Evolutionary conservation across 2,797 vertebrate species (phyloP).

Genomic region (Calcarius lapponicus): DNA sequence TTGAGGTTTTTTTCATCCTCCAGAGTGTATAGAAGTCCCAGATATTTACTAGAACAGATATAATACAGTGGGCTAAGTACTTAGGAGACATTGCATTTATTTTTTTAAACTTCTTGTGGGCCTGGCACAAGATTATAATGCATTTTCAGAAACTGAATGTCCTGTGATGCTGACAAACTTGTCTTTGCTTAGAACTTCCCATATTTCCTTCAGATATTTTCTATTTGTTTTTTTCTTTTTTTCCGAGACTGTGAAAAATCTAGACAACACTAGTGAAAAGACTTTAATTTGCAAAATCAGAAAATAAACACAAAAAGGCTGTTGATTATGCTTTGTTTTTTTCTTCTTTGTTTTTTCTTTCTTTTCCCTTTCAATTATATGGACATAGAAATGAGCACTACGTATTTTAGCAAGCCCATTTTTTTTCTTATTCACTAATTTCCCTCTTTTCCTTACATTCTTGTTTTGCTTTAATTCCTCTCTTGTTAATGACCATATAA

Average conservation of each 20-base stretch:
- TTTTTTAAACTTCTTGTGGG: neutral
- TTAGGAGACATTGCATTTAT: neutral
- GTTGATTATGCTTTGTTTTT: neutral
- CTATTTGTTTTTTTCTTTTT: neutral
- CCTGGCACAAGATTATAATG: neutral
- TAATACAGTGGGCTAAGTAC: neutral
- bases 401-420: neutral
- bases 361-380: neutral
- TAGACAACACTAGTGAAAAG: neutral
- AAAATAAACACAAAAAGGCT: neutral
- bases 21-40: neutral
- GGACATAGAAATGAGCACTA: neutral
- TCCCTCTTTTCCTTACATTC: neutral
- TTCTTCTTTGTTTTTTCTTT: neutral
- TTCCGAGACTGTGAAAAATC: neutral
- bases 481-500: neutral
- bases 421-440: neutral
- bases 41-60: neutral
- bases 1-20: neutral
- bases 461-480: neutral
- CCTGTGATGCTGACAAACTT: neutral
- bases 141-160: neutral
- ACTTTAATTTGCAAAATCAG: neutral
- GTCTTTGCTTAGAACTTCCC: neutral
- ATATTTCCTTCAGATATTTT: neutral